These are phyloP conservation scores for Meloidogyne chitwoodi DNA, from an alignment of 1,140 invertebrate species.

Conservation along the genomic window DNA sequence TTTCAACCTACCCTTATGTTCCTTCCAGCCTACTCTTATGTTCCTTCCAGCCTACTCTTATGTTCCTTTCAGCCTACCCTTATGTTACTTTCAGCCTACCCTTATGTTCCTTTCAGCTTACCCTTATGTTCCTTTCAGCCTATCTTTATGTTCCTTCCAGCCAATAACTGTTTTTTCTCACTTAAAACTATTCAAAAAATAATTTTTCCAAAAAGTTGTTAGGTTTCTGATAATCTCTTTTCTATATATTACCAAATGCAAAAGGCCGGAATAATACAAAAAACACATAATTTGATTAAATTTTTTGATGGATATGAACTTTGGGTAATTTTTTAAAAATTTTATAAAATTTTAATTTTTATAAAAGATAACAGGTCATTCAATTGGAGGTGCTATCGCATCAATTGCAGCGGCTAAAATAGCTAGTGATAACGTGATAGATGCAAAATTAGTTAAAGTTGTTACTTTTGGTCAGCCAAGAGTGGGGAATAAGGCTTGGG, in stretches of 20 bases:
- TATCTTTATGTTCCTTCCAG: too few relatives aligned
- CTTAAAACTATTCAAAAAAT: too few relatives aligned
- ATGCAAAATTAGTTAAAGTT: slow-evolving; percentile 30
- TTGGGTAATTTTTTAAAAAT: slow-evolving; percentile 5
- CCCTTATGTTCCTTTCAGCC: too few relatives aligned
- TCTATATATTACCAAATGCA: slow-evolving; percentile 8
- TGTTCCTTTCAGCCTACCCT: too few relatives aligned
- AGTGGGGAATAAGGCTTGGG: slow-evolving; percentile 38
- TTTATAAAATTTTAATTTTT: background rate
- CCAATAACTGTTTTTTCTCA: too few relatives aligned
- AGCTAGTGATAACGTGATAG: slow-evolving; percentile 26
- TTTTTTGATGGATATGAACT: slow-evolving; percentile 11
- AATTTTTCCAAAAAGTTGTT: background rate
- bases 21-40: too few relatives aligned
- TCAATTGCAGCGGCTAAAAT: slow-evolving; percentile 25
- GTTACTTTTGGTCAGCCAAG: slow-evolving; percentile 49
- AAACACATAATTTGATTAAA: background rate
- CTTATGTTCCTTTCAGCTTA: too few relatives aligned
- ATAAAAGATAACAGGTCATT: slow-evolving; percentile 24
- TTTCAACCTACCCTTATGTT: too few relatives aligned
- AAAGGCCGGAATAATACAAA: background rate
- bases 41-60: too few relatives aligned
- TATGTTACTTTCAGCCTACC: too few relatives aligned
- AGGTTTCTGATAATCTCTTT: background rate
- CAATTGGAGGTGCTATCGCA: slow-evolving; percentile 21